Conservation (phyloP, 2,113 vertebrate genomes). For the Camelus bactrianus region DNA sequence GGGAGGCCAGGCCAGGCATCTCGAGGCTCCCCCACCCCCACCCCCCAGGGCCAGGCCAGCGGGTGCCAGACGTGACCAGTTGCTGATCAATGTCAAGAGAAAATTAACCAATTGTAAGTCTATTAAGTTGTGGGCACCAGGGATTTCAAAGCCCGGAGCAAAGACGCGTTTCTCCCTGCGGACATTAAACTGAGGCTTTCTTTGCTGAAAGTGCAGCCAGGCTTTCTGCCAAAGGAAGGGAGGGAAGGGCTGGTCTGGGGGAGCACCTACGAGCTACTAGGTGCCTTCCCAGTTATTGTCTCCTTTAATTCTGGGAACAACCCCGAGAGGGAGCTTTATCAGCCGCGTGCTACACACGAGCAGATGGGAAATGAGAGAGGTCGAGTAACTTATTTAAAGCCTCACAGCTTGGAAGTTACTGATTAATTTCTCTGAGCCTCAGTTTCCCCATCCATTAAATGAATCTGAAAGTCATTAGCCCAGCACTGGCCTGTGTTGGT, state of each 20-base stretch:
- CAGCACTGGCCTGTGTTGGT: neutral
- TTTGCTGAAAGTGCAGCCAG: conserved; percentile 35
- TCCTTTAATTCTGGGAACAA: neutral
- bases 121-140: conserved; percentile 75
- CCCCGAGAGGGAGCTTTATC: neutral
- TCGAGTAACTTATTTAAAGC: neutral
- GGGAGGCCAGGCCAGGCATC: conserved; percentile 80
- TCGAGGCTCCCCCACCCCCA: neutral
- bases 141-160: conserved; percentile 66
- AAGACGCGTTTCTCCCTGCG: conserved; percentile 44
- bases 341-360: neutral
- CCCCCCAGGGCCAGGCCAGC: conserved; percentile 72
- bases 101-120: conserved; percentile 83
- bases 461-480: neutral
- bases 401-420: neutral
- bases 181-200: conserved; percentile 35
- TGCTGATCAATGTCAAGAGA: conserved; percentile 82
- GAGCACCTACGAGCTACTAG: neutral
- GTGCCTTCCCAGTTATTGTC: neutral
- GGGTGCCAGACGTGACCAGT: conserved; percentile 59
- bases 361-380: neutral
- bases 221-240: neutral
- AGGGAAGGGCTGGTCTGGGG: neutral
- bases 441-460: neutral
- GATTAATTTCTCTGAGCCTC: neutral